Base-by-base conservation (phyloP, 2,113 vertebrate species). In the Gymnarchus niloticus region DNA sequence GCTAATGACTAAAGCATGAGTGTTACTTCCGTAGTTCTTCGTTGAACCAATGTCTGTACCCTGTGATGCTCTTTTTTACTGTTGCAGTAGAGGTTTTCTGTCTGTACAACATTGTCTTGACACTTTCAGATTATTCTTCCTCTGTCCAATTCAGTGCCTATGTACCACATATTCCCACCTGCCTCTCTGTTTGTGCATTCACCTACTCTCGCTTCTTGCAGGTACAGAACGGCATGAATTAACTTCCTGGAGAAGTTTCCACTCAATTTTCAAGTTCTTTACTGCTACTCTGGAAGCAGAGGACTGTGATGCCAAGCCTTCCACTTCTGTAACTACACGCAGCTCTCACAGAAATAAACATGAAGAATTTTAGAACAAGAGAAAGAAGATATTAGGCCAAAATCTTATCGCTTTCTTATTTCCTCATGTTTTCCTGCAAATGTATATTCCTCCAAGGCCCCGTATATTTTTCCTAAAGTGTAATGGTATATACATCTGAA, bases 201-300 rank as follows among this genome's bases (percentile, higher is more conserved):
- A 73, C 69, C 37, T 48, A 28, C 28, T 10, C n/a, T 69, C 33
- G 7, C 59, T 21, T 88, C 77, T 88, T 87, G 56, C 92, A 99
- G 98, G 97, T 89, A 99, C 98, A 0, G 97, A 99, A 89, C 95
- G 95, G 25, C 98, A 99, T n/a, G 98, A 99, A 89, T 91, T 99
- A 85, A 99, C 97, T 46, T 97, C 97, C 87, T 99, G 98, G 98
- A 97, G 93, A 92, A 99, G 98, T 92, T 97, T 97, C 90, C 89
- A 94, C 48, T 99, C 97, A 41, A 95, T 99, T 93, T 99, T 99
- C 94, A 95, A 91, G 87, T 99, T 97, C 93, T 98, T 99, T 90
- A 88, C 76, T 0, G 93, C 96, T 54, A 94, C 95, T 3, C 51
- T 97, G 14, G 94, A 96, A 89, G 94, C 95, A 0, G 96, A 95